These are phyloP conservation scores for Meghimatium bilineatum DNA, from an alignment of 2,888 invertebrate genomes.

Conservation along the genomic window DNA sequence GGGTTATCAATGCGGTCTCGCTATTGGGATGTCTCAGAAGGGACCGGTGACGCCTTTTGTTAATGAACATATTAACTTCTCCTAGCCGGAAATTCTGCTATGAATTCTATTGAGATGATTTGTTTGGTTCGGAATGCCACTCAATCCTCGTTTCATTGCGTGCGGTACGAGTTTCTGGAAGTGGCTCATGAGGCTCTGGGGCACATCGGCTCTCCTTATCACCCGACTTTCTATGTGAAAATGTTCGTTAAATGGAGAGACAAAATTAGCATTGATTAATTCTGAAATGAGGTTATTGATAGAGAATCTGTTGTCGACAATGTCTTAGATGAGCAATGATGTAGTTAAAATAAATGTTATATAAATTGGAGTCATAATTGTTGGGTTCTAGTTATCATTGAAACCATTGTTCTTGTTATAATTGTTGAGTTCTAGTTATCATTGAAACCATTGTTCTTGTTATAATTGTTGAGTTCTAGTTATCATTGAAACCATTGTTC, in stretches of 20 bases:
- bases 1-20: conserved; percentile 27
- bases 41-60: conserved; percentile 31
- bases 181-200: neutral
- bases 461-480: too few relatives aligned
- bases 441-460: too few relatives aligned
- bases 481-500: too few relatives aligned
- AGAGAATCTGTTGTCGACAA: too few relatives aligned
- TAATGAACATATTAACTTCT: conserved; percentile 46
- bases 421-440: too few relatives aligned
- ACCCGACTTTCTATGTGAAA: neutral
- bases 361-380: too few relatives aligned
- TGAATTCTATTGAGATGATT: conserved; percentile 35
- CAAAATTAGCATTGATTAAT: conserved; percentile 47
- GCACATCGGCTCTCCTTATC: neutral
- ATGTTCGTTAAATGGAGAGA: conserved; percentile 10
- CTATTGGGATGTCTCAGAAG: conserved; percentile 38
- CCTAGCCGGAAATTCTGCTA: conserved; percentile 14
- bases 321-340: too few relatives aligned
- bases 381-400: too few relatives aligned
- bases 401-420: too few relatives aligned
- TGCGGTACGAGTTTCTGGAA: neutral
- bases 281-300: conserved; percentile 37
- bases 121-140: conserved; percentile 11
- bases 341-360: too few relatives aligned
- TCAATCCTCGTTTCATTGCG: conserved; percentile 17